Evolutionary conservation across 2,797 vertebrate genomes (phyloP), one percentile per base, ranked within the genome.

Genomic region (Tamandua tetradactyla): DNA sequence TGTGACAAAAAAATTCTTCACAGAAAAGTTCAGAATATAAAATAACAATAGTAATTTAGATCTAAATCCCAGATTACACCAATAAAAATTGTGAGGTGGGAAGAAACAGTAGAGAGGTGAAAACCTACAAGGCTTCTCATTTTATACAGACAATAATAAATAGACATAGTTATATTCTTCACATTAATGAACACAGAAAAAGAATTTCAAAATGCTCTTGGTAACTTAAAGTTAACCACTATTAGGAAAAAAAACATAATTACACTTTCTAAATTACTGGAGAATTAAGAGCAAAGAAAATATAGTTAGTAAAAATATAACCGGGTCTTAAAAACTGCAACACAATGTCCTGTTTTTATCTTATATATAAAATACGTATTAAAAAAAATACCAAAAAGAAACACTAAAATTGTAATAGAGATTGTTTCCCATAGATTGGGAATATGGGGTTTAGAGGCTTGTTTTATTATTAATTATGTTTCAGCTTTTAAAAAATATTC

Each of bases 11-110:
- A 59, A 91, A 49, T 55, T 75, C 49, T 68, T 44, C 37, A 91
- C 85, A 90, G 40, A 59, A 83, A 90, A 79, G 22, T 90, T 84
- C 57, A 68, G 74, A 78, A 81, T 61, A 32, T 92, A 80, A 89
- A 92, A 59, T 66, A 87, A 47, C 23, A 92, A 47, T 49, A 93
- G 71, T 68, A 89, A 72, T 57, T 91, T 89, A 72, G 10, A 11
- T 83, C 57, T 94, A 78, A 69, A 61, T 82, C 35, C 30, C 32
- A 81, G 55, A 75, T 74, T 57, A 55, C 35, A 83, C 68, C 52
- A 79, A 15, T 79, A 37, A 80, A 69, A 93, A 93, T 30, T 90
- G 2, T 83, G 40, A 78, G 81, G 37, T 87, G 57, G 18, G 15
- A 13, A 81, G 69, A 83, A 22, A 59, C 14, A 64, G 30, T 12